These are phyloP conservation scores for Trissolcus japonicus DNA, from an alignment of 2,888 invertebrate species.

Conservation along the genomic window DNA sequence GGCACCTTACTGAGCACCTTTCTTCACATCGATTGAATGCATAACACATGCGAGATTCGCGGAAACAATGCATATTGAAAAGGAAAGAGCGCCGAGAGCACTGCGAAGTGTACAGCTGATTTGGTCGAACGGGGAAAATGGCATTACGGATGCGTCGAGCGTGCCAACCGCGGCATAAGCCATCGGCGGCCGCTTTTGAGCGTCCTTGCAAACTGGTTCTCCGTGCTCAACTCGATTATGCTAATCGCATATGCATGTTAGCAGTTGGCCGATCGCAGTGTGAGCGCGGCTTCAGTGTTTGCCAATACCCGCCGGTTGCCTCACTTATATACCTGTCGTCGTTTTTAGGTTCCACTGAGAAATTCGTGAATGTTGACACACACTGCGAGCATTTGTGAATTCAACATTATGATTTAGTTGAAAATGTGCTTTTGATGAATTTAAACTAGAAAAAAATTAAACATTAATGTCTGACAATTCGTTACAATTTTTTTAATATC, in stretches of 20 bases:
- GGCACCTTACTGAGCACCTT: slow-evolving; percentile 31
- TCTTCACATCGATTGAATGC: slow-evolving; percentile 25
- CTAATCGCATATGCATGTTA: slow-evolving; percentile 72
- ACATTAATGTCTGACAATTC: too few relatives aligned
- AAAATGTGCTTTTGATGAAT: neutral
- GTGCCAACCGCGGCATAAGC: slow-evolving; percentile 63
- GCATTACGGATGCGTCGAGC: slow-evolving; percentile 71
- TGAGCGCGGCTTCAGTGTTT: slow-evolving; percentile 61
- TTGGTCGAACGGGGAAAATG: slow-evolving; percentile 52
- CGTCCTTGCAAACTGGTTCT: slow-evolving; percentile 76
- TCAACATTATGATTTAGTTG: slow-evolving; percentile 6
- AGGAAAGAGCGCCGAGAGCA: slow-evolving; percentile 13
- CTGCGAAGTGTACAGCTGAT: slow-evolving; percentile 50
- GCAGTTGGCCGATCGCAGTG: slow-evolving; percentile 67
- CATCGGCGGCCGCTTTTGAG: slow-evolving; percentile 68
- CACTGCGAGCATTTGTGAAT: slow-evolving; percentile 13
- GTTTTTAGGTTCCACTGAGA: slow-evolving; percentile 38
- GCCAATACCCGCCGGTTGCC: slow-evolving; percentile 57
- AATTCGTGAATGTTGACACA: slow-evolving; percentile 49
- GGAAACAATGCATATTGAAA: slow-evolving; percentile 40
- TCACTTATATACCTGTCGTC: slow-evolving; percentile 34
- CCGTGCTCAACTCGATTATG: slow-evolving; percentile 73
- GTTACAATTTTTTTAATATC: too few relatives aligned
- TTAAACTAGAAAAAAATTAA: too few relatives aligned
- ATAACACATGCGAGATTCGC: slow-evolving; percentile 22